phyloP scores from a whole-genome alignment of 2,888 invertebrate species.

The Mythimna pallens region DNA sequence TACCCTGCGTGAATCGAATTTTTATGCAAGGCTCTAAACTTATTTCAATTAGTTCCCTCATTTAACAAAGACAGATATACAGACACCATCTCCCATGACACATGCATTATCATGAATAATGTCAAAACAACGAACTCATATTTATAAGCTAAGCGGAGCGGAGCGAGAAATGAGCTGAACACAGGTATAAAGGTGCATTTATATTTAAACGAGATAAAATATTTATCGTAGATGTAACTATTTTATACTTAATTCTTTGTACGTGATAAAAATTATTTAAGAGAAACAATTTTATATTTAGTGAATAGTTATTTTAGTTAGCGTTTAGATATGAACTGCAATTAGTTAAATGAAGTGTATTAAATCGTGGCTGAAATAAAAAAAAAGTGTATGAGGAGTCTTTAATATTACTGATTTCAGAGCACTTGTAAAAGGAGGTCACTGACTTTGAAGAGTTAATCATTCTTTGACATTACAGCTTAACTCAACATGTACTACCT shows the following conservation, averaged over 20 bases:
- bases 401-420: too few relatives aligned
- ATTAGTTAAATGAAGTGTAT: conserved; percentile 6
- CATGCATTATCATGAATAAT: too few relatives aligned
- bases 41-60: neutral
- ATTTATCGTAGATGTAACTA: conserved; percentile 43
- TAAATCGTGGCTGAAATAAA: neutral
- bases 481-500: too few relatives aligned
- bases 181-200: conserved; percentile 57
- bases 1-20: neutral
- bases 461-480: too few relatives aligned
- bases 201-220: conserved; percentile 43
- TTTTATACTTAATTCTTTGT: conserved; percentile 25
- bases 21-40: neutral
- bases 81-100: neutral
- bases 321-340: neutral
- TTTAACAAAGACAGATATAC: conserved; percentile 36
- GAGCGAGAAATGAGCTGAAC: conserved; percentile 38
- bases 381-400: too few relatives aligned
- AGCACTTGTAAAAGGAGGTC: too few relatives aligned
- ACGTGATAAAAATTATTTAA: conserved; percentile 41
- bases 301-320: conserved; percentile 3
- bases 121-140: neutral
- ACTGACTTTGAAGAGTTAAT: too few relatives aligned
- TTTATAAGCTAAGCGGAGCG: conserved; percentile 17
- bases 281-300: neutral